Conservation (phyloP, 2,113 vertebrate species). For the Brachypteracias leptosomus region DNA sequence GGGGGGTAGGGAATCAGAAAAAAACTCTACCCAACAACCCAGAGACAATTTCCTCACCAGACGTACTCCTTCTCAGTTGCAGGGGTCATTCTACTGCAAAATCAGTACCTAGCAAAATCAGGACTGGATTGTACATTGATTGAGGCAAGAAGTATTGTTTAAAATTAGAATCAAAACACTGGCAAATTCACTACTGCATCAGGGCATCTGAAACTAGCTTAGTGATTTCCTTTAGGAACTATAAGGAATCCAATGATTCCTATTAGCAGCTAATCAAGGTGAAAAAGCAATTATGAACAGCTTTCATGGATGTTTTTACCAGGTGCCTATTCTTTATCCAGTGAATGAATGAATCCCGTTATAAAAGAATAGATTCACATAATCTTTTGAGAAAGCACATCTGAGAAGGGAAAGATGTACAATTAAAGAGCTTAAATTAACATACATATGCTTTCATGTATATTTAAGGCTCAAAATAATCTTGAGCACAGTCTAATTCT, state of each 20-base stretch:
- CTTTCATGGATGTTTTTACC: not conserved
- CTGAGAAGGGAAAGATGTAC: not conserved
- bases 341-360: not conserved
- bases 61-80: not conserved
- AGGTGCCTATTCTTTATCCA: not conserved
- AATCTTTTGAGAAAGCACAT: not conserved
- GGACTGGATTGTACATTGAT: not conserved
- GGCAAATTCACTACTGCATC: not conserved
- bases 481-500: not conserved
- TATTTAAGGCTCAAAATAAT: not conserved
- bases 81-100: not conserved
- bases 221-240: not conserved
- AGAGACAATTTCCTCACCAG: not conserved
- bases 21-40: rapidly evolving
- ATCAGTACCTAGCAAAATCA: not conserved
- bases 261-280: not conserved
- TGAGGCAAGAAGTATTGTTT: not conserved
- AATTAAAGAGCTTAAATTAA: not conserved
- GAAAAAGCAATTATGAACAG: not conserved
- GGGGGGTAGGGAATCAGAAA: not conserved
- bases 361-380: not conserved
- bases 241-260: not conserved
- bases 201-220: not conserved
- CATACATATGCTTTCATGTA: not conserved
- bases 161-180: not conserved